Evolutionary conservation across 2,113 vertebrate species (phyloP).

Genomic region (Passerina amoena): DNA sequence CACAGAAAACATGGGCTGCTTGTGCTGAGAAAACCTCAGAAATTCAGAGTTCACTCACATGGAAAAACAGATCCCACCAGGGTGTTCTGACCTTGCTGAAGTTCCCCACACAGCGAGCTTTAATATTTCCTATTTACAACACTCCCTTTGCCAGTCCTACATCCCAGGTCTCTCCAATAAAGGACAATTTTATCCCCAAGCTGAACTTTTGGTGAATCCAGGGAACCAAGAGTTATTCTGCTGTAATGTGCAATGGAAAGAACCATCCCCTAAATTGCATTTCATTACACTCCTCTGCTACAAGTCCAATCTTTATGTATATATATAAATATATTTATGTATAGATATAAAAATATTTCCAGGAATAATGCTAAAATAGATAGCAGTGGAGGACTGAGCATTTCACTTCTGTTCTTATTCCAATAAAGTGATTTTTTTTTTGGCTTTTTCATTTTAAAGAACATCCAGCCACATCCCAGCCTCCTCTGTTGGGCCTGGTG

Average conservation of each 20-base stretch:
- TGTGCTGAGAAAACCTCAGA: fast-evolving
- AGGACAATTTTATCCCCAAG: background rate
- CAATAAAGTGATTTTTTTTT: background rate
- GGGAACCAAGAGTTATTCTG: background rate
- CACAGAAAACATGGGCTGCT: background rate
- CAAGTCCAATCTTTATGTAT: background rate
- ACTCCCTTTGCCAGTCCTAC: background rate
- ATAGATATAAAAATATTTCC: background rate
- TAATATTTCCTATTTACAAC: background rate
- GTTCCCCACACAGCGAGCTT: background rate
- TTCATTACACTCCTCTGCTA: background rate
- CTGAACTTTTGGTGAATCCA: background rate
- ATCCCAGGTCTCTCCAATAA: background rate
- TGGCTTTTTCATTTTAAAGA: background rate
- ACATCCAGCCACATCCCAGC: background rate
- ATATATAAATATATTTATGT: background rate
- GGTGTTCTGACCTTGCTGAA: background rate
- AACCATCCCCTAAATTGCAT: background rate
- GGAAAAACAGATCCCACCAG: background rate
- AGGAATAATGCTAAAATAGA: background rate
- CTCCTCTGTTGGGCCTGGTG: background rate
- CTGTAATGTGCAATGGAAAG: background rate
- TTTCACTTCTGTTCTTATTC: background rate
- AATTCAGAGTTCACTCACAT: background rate
- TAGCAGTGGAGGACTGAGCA: background rate